These are phyloP conservation scores for Trichonephila clavata DNA, from an alignment of 1,140 invertebrate species.

Conservation along the genomic window DNA sequence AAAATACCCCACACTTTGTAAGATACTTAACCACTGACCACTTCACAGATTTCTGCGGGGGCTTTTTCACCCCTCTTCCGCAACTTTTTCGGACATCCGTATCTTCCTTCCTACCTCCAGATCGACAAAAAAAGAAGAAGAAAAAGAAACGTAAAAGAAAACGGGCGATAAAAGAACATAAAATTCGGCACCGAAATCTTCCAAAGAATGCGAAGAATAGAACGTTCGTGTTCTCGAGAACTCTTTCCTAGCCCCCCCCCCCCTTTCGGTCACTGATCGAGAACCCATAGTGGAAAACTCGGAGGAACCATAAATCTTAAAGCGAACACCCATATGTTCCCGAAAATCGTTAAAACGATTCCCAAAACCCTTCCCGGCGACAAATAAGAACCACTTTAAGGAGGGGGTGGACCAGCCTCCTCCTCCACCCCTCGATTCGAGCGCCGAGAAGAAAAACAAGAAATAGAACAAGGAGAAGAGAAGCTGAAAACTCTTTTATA, in stretches of 20 bases:
- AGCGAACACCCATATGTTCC: conserved; percentile 23
- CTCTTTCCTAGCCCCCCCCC: neutral
- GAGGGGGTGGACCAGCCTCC: neutral
- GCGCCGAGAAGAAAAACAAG: conserved; percentile 1
- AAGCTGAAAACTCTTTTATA: conserved; percentile 27
- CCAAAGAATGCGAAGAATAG: neutral
- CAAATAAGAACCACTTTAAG: conserved; percentile 27
- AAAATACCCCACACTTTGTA: neutral
- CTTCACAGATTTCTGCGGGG: neutral
- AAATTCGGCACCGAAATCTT: conserved; percentile 25
- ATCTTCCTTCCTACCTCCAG: neutral
- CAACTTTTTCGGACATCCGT: neutral
- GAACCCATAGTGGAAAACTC: conserved; percentile 14
- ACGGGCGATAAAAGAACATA: conserved; percentile 21
- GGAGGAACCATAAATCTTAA: conserved; percentile 17
- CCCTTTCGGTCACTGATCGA: conserved; percentile 7
- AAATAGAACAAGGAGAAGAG: neutral
- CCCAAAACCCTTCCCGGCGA: conserved; percentile 1
- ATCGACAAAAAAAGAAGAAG: neutral
- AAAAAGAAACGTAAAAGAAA: neutral
- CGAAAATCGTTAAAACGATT: conserved; percentile 28
- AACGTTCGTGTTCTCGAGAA: neutral
- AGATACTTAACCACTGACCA: neutral
- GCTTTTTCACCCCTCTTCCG: neutral
- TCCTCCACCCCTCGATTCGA: neutral